phyloP scores from a whole-genome alignment of 2,888 invertebrate genomes.

The Hypena proboscidalis region DNA sequence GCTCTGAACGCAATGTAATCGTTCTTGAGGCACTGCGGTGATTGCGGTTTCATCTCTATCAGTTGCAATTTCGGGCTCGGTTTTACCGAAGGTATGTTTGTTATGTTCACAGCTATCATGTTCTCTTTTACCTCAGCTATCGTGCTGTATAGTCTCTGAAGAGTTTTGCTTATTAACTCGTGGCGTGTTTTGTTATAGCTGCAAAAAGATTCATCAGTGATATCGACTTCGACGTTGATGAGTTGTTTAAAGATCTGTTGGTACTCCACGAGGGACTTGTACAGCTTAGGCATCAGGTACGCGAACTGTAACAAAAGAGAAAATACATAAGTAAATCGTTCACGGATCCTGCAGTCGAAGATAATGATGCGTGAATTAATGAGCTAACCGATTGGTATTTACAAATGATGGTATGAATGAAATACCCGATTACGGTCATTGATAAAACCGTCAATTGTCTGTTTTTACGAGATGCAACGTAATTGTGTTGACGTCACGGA shows the following conservation, averaged over 20 bases:
- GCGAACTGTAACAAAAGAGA: slow-evolving; percentile 83
- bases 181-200: slow-evolving; percentile 72
- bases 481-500: slow-evolving; percentile 33
- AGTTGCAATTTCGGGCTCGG: slow-evolving; percentile 69
- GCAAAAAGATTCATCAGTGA: slow-evolving; percentile 73
- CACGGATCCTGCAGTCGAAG: slow-evolving; percentile 15
- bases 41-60: slow-evolving; percentile 72
- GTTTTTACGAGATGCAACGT: slow-evolving; percentile 23
- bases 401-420: slow-evolving; percentile 27
- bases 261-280: slow-evolving; percentile 75
- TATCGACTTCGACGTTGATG: slow-evolving; percentile 63
- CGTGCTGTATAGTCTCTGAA: slow-evolving; percentile 82
- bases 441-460: slow-evolving; percentile 31
- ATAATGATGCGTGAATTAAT: too few relatives aligned
- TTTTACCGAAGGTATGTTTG: slow-evolving; percentile 61
- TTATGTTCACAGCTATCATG: slow-evolving; percentile 69
- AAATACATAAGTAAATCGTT: slow-evolving; percentile 13
- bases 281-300: slow-evolving; percentile 84
- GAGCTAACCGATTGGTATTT: slow-evolving; percentile 30
- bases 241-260: slow-evolving; percentile 70
- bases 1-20: slow-evolving; percentile 87
- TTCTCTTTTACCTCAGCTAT: slow-evolving; percentile 81
- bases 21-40: slow-evolving; percentile 83
- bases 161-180: slow-evolving; percentile 67
- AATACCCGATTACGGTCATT: slow-evolving; percentile 26